phyloP scores from a whole-genome alignment of 2,113 vertebrate genomes.

The Pelmatolapia mariae region DNA sequence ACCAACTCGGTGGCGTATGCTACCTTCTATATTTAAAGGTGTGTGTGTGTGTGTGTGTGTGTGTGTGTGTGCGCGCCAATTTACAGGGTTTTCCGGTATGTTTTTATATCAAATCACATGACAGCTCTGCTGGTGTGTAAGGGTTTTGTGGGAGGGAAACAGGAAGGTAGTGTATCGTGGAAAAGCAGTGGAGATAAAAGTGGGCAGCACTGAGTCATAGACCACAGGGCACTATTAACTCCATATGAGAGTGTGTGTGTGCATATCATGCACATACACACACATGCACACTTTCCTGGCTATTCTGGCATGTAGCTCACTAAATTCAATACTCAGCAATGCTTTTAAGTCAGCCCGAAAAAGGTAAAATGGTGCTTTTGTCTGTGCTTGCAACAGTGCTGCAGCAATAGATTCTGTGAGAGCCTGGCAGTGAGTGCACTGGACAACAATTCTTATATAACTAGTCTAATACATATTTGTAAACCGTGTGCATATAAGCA shows the following conservation, averaged over 20 bases:
- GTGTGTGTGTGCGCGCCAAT: background rate
- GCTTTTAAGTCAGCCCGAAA: background rate
- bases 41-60: background rate
- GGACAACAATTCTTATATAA: background rate
- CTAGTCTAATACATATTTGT: background rate
- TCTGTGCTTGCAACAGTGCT: background rate
- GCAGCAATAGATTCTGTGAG: background rate
- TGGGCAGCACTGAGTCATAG: constrained; percentile 50
- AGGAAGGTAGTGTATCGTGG: constrained; percentile 20
- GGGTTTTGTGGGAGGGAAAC: constrained; percentile 24
- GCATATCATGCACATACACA: background rate
- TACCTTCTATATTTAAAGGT: background rate
- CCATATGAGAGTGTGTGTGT: background rate
- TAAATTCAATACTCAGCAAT: background rate
- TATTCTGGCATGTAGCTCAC: background rate
- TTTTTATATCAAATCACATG: background rate
- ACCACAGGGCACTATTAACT: background rate
- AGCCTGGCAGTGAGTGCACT: background rate
- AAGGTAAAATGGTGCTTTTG: background rate
- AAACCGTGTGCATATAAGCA: background rate
- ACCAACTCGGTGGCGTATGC: background rate
- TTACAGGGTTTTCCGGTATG: background rate
- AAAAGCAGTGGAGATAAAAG: constrained; percentile 20
- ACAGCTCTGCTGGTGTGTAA: background rate
- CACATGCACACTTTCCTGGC: background rate